Evolutionary conservation across 2,113 vertebrate genomes (phyloP), one percentile per base, ranked within the genome.

Genomic region (Noctilio leporinus): DNA sequence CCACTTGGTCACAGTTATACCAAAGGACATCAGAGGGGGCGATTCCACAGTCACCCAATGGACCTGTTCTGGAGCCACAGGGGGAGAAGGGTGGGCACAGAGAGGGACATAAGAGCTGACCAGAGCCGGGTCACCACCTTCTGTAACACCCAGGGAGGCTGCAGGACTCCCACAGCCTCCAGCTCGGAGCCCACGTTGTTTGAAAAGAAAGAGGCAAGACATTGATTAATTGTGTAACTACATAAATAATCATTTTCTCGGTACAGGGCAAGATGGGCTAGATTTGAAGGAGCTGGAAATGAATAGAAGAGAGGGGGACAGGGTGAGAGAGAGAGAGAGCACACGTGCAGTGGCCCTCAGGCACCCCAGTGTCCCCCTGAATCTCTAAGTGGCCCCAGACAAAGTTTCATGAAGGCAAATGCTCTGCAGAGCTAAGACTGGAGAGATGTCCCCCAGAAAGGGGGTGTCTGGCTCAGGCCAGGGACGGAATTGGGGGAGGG

Each of bases 361-460:
- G 24, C 4, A 12, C 17, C 35, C 35, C 0, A 0, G 9, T 0
- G 3, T 1, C 8, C 15, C 0, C 19, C 2, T 0, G 7, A 35
- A 49, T 4, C 24, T 86, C 57, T 57, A 6, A 15, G 28, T 7
- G 77, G 51, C 59, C 57, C 3, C 1, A 2, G 28, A 15, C 55
- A 24, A 51, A 8, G 0, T 11, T 30, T 2, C 65, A 1, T 10
- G 35, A 17, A 62, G 81, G 17, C 49, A 15, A 8, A 3, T 0
- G 7, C 65, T 43, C 51, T 51, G 65, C 35, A 33, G 20, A 49
- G 38, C 11, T 30, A 75, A 77, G 12, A 38, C 6, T 2, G 45
- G 38, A 22, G 47, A 30, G 64, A 17, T 51, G 43, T 12, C 33
- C 55, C 81, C 17, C 30, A 0, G 22, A 59, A 57, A 62, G 7